phyloP scores from a whole-genome alignment of 2,888 invertebrate species.

The Sialis lutaria region DNA sequence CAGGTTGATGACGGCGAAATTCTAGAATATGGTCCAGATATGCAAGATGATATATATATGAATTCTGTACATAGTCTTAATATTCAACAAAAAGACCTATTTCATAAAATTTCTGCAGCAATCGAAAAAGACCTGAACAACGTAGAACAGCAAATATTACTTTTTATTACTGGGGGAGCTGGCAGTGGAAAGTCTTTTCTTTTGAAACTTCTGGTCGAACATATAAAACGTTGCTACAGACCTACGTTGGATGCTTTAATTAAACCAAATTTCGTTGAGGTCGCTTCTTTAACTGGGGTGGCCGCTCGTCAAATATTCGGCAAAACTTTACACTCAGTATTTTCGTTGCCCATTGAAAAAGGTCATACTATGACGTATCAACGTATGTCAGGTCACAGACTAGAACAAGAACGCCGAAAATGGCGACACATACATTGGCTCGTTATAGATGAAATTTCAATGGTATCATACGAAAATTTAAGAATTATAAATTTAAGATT shows the following conservation, averaged over 20 bases:
- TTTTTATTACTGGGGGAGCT: slow-evolving; percentile 16
- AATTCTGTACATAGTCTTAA: slow-evolving; percentile 6
- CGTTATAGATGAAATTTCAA: slow-evolving; percentile 14
- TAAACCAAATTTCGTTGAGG: slow-evolving; percentile 9
- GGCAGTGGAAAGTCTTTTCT: slow-evolving; percentile 11
- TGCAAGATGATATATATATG: slow-evolving; percentile 8
- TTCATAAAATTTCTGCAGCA: slow-evolving; percentile 4
- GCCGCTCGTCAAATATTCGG: slow-evolving; percentile 7
- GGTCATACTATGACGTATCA: slow-evolving; percentile 8
- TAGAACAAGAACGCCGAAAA: slow-evolving; percentile 9
- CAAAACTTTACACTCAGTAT: slow-evolving; percentile 8
- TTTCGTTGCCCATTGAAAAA: slow-evolving; percentile 10
- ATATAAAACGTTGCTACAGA: slow-evolving; percentile 11
- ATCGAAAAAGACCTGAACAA: slow-evolving; percentile 2
- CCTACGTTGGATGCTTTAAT: slow-evolving; percentile 3
- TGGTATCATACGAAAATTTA: slow-evolving; percentile 10
- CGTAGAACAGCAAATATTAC: slow-evolving; percentile 5
- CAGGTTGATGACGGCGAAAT: slow-evolving; percentile 5
- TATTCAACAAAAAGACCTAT: slow-evolving; percentile 8
- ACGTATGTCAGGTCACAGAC: slow-evolving; percentile 9
- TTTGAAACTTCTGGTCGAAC: slow-evolving; percentile 15
- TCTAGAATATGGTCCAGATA: neutral
- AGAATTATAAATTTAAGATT: slow-evolving; percentile 7
- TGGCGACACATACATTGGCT: slow-evolving; percentile 12
- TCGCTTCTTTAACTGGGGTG: too few relatives aligned